Conservation (phyloP, 2,797 vertebrate genomes). For the Dendrocincla fuliginosa region DNA sequence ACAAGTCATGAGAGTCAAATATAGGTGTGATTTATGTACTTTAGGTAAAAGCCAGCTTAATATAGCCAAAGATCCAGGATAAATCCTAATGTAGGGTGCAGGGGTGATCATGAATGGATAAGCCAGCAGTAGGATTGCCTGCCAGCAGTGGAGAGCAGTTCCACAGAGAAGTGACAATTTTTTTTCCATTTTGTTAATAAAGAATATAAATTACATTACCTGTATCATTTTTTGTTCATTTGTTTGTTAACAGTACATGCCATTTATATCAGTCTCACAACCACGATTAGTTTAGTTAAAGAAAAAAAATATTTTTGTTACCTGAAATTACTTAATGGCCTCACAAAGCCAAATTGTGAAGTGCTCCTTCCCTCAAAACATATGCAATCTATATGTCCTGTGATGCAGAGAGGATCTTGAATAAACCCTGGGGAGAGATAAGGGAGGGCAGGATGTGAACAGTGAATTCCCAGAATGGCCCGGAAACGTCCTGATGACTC, state of each 20-base stretch:
- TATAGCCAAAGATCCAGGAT: neutral
- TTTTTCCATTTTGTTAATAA: neutral
- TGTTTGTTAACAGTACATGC: neutral
- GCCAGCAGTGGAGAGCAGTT: neutral
- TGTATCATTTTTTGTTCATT: neutral
- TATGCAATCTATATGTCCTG: neutral
- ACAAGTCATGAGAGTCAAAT: neutral
- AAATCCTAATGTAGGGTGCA: conserved; percentile 14
- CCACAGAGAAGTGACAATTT: neutral
- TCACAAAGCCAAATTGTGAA: neutral
- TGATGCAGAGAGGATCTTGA: neutral
- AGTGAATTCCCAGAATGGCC: neutral
- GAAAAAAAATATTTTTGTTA: neutral
- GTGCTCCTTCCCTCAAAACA: neutral
- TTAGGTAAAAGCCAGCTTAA: conserved; percentile 1
- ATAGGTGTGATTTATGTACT: neutral
- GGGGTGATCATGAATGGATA: conserved; percentile 25
- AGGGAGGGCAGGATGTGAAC: neutral
- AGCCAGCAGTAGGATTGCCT: neutral
- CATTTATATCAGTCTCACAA: neutral
- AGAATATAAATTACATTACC: neutral
- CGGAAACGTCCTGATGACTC: rapidly evolving
- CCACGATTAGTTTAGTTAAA: neutral
- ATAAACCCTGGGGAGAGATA: neutral
- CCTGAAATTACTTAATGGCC: neutral